Evolutionary conservation across 2,888 invertebrate species (phyloP).

Genomic region (Drosophila nr. perissopoda): DNA sequence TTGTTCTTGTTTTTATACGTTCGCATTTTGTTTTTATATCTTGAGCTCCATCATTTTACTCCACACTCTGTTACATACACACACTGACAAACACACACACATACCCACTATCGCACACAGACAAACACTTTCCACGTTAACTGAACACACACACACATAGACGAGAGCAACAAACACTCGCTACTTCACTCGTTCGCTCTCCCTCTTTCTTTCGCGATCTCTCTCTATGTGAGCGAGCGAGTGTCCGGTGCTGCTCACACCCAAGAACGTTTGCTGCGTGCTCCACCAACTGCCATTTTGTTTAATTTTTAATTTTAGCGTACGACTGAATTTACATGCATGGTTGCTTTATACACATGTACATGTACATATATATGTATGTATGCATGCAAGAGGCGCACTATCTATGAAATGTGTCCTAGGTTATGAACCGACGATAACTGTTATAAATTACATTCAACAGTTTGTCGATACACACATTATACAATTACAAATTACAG

Average conservation of each 20-base stretch:
- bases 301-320: constrained; percentile 76
- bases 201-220: constrained; percentile 27
- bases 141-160: constrained; percentile 35
- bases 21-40: constrained; percentile 68
- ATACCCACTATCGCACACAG: constrained; percentile 27
- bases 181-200: constrained; percentile 58
- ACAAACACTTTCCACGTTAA: constrained; percentile 63
- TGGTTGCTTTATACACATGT: constrained; percentile 36
- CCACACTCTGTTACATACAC: constrained; percentile 54
- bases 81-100: constrained; percentile 18
- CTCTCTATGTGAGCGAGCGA: constrained; percentile 48
- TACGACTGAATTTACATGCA: constrained; percentile 60
- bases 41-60: constrained; percentile 71
- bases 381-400: constrained; percentile 25
- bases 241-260: constrained; percentile 66
- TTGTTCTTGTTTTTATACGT: constrained; percentile 35
- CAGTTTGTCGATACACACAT: constrained; percentile 16
- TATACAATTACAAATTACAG: constrained; percentile 12
- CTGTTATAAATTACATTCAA: constrained; percentile 28
- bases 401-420: constrained; percentile 52
- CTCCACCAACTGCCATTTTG: constrained; percentile 83
- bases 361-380: constrained; percentile 16
- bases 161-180: constrained; percentile 48
- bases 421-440: constrained; percentile 51
- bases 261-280: constrained; percentile 65